phyloP scores from a whole-genome alignment of 2,113 vertebrate species.

The Melanotaenia duboulayi region DNA sequence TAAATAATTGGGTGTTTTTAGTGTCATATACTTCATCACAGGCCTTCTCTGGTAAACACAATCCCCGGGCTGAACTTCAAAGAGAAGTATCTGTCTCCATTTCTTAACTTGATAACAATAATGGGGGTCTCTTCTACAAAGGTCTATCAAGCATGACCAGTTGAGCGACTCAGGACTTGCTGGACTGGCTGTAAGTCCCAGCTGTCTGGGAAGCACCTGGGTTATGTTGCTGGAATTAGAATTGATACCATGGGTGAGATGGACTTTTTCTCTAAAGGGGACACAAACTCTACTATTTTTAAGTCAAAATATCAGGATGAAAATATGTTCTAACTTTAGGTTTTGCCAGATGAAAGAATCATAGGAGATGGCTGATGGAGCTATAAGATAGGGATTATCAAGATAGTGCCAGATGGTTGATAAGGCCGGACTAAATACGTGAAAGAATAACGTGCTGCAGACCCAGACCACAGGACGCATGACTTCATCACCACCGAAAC shows the following conservation, averaged over 20 bases:
- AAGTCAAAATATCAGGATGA: neutral
- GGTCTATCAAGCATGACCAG: neutral
- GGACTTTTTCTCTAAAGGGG: neutral
- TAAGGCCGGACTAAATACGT: slow-evolving; percentile 22
- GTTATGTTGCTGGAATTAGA: neutral
- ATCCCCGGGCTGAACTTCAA: neutral
- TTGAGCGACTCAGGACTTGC: neutral
- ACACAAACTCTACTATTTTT: neutral
- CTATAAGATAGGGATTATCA: neutral
- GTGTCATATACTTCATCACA: too few relatives aligned
- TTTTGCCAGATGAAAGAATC: slow-evolving; percentile 1
- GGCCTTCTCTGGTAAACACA: neutral
- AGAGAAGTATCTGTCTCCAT: neutral
- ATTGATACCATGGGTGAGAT: neutral
- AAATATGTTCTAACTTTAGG: neutral
- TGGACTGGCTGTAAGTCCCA: neutral
- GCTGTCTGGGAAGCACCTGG: neutral
- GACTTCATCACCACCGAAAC: slow-evolving; percentile 64
- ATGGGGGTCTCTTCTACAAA: neutral
- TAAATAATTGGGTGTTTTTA: too few relatives aligned
- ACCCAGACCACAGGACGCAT: slow-evolving; percentile 70
- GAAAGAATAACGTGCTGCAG: slow-evolving; percentile 64
- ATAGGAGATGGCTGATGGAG: slow-evolving; percentile 4
- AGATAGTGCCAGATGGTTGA: slow-evolving; percentile 19
- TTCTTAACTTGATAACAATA: neutral